Evolutionary conservation across 2,797 vertebrate species (phyloP).

Genomic region (Todus mexicanus): DNA sequence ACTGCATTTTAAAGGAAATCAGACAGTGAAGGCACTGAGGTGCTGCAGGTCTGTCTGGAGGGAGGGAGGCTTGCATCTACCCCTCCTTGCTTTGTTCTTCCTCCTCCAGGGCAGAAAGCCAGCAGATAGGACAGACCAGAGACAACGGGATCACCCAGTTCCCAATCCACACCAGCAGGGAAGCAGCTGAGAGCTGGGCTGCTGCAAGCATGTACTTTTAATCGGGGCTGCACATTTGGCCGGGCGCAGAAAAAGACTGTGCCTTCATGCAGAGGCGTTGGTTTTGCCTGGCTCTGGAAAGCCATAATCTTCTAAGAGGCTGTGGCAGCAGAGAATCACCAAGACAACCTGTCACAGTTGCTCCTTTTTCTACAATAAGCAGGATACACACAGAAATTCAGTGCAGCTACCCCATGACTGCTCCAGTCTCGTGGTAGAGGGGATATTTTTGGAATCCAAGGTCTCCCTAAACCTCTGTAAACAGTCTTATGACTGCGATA

Average conservation of each 20-base stretch:
- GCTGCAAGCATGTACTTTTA: accelerated
- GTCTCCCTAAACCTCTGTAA: background rate
- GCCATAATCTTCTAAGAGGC: background rate
- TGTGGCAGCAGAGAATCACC: background rate
- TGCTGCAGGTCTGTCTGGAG: accelerated
- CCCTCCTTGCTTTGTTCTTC: background rate
- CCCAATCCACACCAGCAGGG: accelerated
- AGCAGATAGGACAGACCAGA: background rate
- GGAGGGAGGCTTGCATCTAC: accelerated
- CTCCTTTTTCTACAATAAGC: background rate
- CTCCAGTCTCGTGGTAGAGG: background rate
- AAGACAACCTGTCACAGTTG: background rate
- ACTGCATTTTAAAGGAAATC: background rate
- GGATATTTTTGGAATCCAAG: background rate
- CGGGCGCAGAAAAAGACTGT: background rate
- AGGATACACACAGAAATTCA: background rate
- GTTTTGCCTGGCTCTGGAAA: background rate
- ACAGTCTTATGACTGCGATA: background rate
- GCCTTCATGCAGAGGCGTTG: background rate
- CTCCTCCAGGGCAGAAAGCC: background rate
- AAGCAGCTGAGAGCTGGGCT: background rate
- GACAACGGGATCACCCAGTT: background rate
- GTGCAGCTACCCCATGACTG: background rate
- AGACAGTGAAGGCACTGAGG: background rate
- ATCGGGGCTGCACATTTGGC: background rate